Evolutionary conservation across 1,140 invertebrate genomes (phyloP), one percentile per base, ranked within the genome.

Genomic region (Neodiprion lecontei): DNA sequence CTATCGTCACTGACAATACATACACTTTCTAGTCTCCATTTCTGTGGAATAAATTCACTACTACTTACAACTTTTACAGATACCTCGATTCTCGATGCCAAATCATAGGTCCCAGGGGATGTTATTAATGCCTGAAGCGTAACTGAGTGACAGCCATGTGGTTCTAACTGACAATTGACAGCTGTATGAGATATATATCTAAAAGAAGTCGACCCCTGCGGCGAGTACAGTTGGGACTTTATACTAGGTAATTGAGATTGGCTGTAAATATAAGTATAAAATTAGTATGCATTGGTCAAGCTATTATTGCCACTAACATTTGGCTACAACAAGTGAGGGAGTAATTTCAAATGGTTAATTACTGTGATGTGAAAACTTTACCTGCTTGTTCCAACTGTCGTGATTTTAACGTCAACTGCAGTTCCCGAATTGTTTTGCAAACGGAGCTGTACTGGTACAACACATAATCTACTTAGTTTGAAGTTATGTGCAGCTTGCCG

Each of bases 311-410:
- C 11, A 23, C 77, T 69, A 80, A 66, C 5, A 74, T 48, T 23
- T 79, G 69, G 73, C 73, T 70, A 17, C 76, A 69, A 50, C 72
- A 65, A 71, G 74, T 77, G 14, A 78, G 74, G 49, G 77, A 78
- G 50, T 47, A 78, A 68, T 72, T 72, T 74, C 68, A 48, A 23
- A 72, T 48, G 72, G 9, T 66, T 12, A 67, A 50, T 68, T 17
- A 14, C 70, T 68, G 72, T 23, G 72, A 66, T 70, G 17, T 21
- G 17, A 21, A 21, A 21, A 21, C 67, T 82, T 12, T 77, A 88
- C 88, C 87, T 88, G 80, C 82, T 88, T 1, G 84, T 88, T 53
- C 86, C 87, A 75, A 86, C 79, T 1, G 88, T 88, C 72, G 84
- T 82, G 17, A 89, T 74, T 77, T 84, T 87, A 9, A 89, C 81